A percentile compares a stretch with the other conserved stretches of the same genome.
Evolutionary conservation across 2,113 vertebrate genomes (phyloP).

Genomic region (Rhagologus leucostigma): DNA sequence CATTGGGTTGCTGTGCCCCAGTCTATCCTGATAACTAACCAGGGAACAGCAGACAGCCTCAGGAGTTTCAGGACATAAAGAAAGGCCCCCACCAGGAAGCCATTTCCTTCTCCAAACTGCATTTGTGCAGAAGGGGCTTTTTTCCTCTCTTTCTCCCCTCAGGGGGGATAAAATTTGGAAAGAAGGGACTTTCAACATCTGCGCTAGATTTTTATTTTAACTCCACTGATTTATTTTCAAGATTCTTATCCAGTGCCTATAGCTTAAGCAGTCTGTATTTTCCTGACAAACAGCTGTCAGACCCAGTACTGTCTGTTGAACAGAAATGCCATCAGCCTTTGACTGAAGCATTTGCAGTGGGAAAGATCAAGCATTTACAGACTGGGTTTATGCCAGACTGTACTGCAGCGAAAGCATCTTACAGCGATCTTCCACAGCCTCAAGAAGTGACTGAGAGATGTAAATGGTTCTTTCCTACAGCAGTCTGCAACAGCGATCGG

Average conservation of each 20-base stretch:
- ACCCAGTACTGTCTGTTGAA: not conserved
- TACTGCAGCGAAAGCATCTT: not conserved
- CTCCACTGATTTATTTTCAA: not conserved
- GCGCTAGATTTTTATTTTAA: constrained; percentile 19
- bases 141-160: not conserved
- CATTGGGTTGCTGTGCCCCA: not conserved
- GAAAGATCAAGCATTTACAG: not conserved
- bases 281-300: not conserved
- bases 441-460: not conserved
- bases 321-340: not conserved
- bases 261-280: not conserved
- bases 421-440: not conserved
- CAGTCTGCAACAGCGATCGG: rapidly evolving
- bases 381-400: not conserved
- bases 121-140: not conserved
- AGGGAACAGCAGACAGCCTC: not conserved
- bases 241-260: not conserved
- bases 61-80: not conserved
- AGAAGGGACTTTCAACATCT: constrained; percentile 36
- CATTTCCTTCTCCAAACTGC: constrained; percentile 62
- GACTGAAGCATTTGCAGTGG: not conserved
- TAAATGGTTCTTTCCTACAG: not conserved
- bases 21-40: not conserved
- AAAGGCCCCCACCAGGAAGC: not conserved
- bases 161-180: not conserved